Base-by-base conservation (phyloP, 2,797 vertebrate species). In the Cyprinella venusta region DNA sequence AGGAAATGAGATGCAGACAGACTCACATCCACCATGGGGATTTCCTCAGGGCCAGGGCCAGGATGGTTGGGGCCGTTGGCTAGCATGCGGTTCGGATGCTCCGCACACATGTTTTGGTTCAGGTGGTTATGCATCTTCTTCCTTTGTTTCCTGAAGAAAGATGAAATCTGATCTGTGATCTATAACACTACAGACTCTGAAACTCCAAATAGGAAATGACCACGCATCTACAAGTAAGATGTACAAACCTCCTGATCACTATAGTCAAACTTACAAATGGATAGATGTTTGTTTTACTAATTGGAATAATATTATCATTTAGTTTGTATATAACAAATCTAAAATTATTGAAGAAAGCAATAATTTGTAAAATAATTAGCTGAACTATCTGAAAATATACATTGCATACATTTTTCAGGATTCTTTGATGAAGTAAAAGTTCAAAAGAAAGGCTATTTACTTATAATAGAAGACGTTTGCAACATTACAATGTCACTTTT, bases 21-120 rank as follows among this genome's bases (percentile, higher is more conserved):
- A 96, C 97, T 97, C 92, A 99, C 97, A 6, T 98, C 96, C 45
- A 93, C 95, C 97, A 99, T 97, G 90, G 97, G 97, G 91, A 99
- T 97, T 91, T 98, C 97, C 91, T 99, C 97, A 0, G 96, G 95
- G 85, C 95, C 93, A 80, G 95, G 92, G 26, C 96, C 95, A 0
- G 97, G 97, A 90, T 95, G 97, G 92, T 97, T 97, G 85, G 97
- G 97, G 74, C 97, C 97, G 0, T 98, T 99, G 0, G 95, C 93
- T 89, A 98, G 88, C 87, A 92, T 96, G 84, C 94, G 94, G 93
- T 97, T 98, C 80, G 97, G 97, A 89, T 97, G 97, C 87, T 97
- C 96, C 75, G 95, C 94, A 88, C 96, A 98, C 96, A 96, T 97
- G 84, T 95, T 98, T 92, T 98, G 97, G 88, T 97, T 94, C 70